Conservation (phyloP, 2,888 invertebrate species). For the Aporophyla nigra region DNA sequence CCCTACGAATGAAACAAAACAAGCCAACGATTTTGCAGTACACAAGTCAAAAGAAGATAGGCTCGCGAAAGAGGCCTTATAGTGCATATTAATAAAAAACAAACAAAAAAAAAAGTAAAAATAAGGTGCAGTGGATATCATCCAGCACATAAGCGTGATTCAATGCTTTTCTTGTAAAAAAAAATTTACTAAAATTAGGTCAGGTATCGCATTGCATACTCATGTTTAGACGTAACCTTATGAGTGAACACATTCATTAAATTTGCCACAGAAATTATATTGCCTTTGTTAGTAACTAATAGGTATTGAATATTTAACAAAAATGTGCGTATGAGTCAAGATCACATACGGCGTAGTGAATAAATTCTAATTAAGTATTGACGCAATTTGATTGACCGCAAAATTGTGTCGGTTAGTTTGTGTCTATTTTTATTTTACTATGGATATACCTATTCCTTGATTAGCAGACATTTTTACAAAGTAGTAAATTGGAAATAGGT, state of each 20-base stretch:
- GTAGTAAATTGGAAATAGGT: neutral
- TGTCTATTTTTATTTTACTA: conserved; percentile 18
- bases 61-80: too few relatives aligned
- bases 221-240: conserved; percentile 5
- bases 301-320: conserved; percentile 31
- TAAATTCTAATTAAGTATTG: conserved; percentile 40
- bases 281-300: conserved; percentile 18
- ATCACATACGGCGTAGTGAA: conserved; percentile 26
- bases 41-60: neutral
- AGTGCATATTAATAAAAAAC: too few relatives aligned
- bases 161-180: neutral
- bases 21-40: neutral
- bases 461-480: neutral
- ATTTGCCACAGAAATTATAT: conserved; percentile 7
- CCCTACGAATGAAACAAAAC: neutral
- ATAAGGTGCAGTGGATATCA: neutral
- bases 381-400: conserved; percentile 42
- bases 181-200: neutral
- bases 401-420: conserved; percentile 13
- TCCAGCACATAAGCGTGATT: neutral
- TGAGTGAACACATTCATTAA: conserved; percentile 1
- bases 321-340: conserved; percentile 29
- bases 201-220: neutral
- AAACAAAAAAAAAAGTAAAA: too few relatives aligned
- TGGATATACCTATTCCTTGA: neutral